These are phyloP conservation scores for Adelphocoris suturalis DNA, from an alignment of 2,888 invertebrate genomes.

Conservation along the genomic window DNA sequence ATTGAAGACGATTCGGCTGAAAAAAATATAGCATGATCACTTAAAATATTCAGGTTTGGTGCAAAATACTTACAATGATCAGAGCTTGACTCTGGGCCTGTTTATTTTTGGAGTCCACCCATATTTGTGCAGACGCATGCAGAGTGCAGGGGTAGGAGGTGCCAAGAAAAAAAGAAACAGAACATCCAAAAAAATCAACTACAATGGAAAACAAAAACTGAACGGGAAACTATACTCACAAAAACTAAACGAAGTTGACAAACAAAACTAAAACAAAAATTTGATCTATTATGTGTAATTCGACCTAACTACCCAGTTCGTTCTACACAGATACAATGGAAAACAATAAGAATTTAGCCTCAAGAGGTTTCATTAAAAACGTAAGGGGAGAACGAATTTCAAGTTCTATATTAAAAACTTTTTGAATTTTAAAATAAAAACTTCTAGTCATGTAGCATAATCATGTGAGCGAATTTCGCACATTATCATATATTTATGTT, in stretches of 20 bases:
- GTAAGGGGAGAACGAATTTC: too few species aligned
- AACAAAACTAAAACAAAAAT: constrained; percentile 15
- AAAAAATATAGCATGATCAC: too few species aligned
- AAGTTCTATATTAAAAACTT: too few species aligned
- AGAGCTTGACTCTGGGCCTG: constrained; percentile 78
- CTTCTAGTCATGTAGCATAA: too few species aligned
- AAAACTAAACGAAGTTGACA: background rate
- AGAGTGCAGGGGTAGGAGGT: constrained; percentile 71
- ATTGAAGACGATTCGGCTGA: too few species aligned
- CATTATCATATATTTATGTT: too few species aligned
- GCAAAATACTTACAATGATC: constrained; percentile 78
- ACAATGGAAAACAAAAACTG: constrained; percentile 61
- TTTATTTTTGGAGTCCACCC: constrained; percentile 51
- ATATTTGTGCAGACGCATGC: constrained; percentile 74
- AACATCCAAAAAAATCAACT: constrained; percentile 74
- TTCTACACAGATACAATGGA: background rate
- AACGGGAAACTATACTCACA: constrained; percentile 3
- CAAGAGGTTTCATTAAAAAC: too few species aligned
- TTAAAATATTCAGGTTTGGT: constrained; percentile 36
- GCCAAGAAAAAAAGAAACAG: constrained; percentile 74
- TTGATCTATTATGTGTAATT: too few species aligned
- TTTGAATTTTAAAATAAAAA: too few species aligned
- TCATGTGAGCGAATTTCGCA: too few species aligned
- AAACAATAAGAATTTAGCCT: too few species aligned
- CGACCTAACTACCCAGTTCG: background rate